Conservation (phyloP, 2,113 vertebrate genomes). For the Himantopus leucocephalus region DNA sequence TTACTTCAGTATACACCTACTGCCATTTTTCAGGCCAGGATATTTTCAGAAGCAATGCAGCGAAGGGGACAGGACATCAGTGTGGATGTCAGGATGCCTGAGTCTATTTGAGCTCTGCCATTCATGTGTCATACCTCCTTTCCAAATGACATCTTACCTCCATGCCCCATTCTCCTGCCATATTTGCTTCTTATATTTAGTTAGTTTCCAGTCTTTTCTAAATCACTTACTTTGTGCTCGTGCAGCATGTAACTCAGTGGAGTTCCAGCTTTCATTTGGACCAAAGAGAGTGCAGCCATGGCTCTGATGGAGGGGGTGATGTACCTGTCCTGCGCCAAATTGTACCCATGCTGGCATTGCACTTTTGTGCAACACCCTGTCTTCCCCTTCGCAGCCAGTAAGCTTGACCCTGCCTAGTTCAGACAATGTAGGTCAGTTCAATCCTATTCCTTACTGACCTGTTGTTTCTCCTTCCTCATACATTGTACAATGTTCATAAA, state of each 20-base stretch:
- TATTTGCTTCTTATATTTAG: neutral
- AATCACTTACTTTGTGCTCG: neutral
- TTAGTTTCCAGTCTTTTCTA: neutral
- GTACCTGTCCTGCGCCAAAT: too few relatives aligned
- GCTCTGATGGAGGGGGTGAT: neutral
- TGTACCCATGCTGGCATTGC: neutral
- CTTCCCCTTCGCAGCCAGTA: neutral
- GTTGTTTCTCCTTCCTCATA: neutral
- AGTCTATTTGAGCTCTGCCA: neutral
- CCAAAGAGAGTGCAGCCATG: fast-evolving
- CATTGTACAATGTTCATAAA: neutral
- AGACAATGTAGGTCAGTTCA: neutral
- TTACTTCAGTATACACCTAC: neutral
- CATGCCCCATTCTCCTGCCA: fast-evolving
- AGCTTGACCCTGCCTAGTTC: neutral
- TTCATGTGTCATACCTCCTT: neutral
- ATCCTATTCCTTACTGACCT: neutral
- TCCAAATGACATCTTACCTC: neutral
- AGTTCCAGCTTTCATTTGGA: neutral
- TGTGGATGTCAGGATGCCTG: neutral
- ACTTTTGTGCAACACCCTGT: neutral
- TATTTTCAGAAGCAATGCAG: neutral
- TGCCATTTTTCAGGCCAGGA: constrained; percentile 4
- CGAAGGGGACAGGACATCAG: neutral
- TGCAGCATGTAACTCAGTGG: neutral